phyloP scores from a whole-genome alignment of 2,113 vertebrate genomes.

The Chaetorhynchus papuensis region DNA sequence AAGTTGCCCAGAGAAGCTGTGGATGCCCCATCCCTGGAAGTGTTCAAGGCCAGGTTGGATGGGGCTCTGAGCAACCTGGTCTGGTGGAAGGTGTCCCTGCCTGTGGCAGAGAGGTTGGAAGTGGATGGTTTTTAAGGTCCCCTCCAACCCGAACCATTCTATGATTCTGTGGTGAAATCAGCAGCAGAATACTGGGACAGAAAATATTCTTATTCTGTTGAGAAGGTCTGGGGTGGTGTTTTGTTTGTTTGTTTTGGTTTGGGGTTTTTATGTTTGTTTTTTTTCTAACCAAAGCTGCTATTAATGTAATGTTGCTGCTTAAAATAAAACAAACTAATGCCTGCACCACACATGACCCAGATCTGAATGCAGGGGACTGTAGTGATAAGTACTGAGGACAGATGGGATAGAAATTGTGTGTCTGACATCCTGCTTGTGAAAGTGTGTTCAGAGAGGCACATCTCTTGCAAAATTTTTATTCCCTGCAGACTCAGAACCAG shows the following conservation, averaged over 20 bases:
- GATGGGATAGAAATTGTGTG: not conserved
- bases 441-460: not conserved
- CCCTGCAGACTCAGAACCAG: not conserved
- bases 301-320: not conserved
- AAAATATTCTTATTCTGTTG: not conserved
- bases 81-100: not conserved
- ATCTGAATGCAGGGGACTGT: not conserved
- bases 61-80: not conserved
- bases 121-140: not conserved
- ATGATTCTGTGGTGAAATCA: not conserved
- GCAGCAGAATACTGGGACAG: not conserved
- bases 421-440: not conserved
- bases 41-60: not conserved
- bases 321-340: not conserved
- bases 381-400: not conserved
- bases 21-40: not conserved
- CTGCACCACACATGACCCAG: fast-evolving
- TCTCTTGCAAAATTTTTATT: not conserved
- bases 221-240: not conserved
- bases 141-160: not conserved
- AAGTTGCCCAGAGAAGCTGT: not conserved
- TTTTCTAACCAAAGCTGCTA: not conserved
- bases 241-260: not conserved
- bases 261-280: not conserved
- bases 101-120: not conserved